Conservation (phyloP, 2,113 vertebrate genomes). For the Circaetus gallicus region DNA sequence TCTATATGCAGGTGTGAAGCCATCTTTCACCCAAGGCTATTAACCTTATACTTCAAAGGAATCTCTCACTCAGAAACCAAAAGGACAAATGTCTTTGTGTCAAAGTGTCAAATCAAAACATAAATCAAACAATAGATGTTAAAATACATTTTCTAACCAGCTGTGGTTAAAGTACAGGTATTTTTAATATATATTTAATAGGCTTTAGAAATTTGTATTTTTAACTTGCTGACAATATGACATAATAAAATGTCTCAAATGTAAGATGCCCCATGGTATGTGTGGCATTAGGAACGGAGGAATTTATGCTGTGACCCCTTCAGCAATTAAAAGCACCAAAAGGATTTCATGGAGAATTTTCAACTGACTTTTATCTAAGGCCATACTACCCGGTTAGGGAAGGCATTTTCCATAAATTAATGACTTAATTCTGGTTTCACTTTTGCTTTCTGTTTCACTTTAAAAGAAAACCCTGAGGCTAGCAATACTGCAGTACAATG, state of each 20-base stretch:
- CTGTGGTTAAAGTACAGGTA: background rate
- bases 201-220: background rate
- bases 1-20: background rate
- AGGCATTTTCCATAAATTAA: conserved; percentile 5
- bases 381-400: background rate
- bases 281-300: background rate
- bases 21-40: background rate
- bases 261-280: background rate
- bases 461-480: background rate
- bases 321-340: background rate
- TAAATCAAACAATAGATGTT: background rate
- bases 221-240: background rate
- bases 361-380: background rate
- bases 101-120: background rate
- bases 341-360: conserved; percentile 18
- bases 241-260: background rate
- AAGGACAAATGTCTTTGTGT: background rate
- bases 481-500: background rate
- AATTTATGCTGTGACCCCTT: background rate
- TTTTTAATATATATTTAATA: background rate
- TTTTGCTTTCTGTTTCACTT: conserved; percentile 5
- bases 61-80: background rate
- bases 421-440: background rate
- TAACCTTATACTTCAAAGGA: background rate
- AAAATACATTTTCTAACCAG: background rate